Base-by-base conservation (phyloP, 2,888 invertebrate genomes). In the Mythimna ferrago region DNA sequence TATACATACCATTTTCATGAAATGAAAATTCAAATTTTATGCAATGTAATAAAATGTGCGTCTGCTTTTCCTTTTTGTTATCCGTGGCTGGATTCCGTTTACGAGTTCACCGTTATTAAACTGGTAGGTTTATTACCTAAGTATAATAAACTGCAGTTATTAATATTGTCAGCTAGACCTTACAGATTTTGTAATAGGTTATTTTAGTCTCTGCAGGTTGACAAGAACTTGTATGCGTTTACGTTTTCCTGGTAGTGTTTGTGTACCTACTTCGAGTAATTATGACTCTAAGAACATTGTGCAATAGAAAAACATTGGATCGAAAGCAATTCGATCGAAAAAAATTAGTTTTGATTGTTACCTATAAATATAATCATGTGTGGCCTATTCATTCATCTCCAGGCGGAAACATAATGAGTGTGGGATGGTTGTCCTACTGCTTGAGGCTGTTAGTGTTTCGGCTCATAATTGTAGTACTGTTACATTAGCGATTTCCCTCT, bases 1-100 rank as follows among this genome's bases (percentile, higher is more conserved):
- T 26, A 51, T 57, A 48, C 48, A 57, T 60, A 54, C n/a, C 48
- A 56, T 73, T 79, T 70, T 57, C 63, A 82, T 63, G 26, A 69
- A 65, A 70, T 83, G 57, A 66, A 80, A 71, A 83, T 80, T 69
- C 68, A 75, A 83, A 80, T 70, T 71, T 78, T 78, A 79, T 77
- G 82, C 77, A 63, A 32, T 21, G 44, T 44, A 56, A 70, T 69
- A 70, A 48, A 69, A 62, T 51, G 2, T 26, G 38, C 35, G 21
- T 3, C 16, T 53, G 11, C 48, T 26, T 73, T 41, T 53, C 32
- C 10, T 70, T 67, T 66, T 60, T 69, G 38, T 57, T 56, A 35
- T 44, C 2, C 32, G 35, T 64, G 38, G 57, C 38, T 19, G 32
- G 38, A 53, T 54, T 62, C 6, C 56, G 21, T 66, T 53, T 48